Evolutionary conservation across 1,140 invertebrate species (phyloP), one percentile per base, ranked within the genome.

Genomic region (Euborellia annulipes): DNA sequence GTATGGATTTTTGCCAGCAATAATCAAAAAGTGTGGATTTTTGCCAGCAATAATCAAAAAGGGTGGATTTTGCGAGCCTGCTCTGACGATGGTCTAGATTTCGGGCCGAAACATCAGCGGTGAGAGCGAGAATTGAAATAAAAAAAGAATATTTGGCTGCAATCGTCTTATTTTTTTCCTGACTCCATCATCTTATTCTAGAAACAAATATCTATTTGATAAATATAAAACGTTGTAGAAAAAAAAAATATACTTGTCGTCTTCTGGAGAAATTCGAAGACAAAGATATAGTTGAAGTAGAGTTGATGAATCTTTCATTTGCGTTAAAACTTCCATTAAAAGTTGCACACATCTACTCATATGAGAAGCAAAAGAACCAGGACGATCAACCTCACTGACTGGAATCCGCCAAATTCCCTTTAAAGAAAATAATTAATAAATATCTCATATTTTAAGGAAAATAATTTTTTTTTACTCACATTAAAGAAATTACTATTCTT

Each of bases 341-440:
- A 93, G 68, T 4, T 75, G 68, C 3, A 92, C 74, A 52, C 83
- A 85, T 46, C 85, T 74, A 47, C 79, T 85, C 79, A 95, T 87
- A 57, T 95, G 89, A 27, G 83, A 78, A 6, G 85, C 78, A 64
- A 97, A 90, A 57, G 85, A 86, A 11, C 91, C 91, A 2, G 86
- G 79, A 36, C 91, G 70, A 56, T 95, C 91, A 23, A 95, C 83
- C 67, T 97, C 92, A 45, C 75, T 74, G 17, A 79, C 73, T 3
- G 87, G 88, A 57, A 92, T 89, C 49, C 86, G 72, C 91, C 91
- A 95, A 45, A 93, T 78, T 44, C 87, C 87, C 79, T 84, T 49
- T 14, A 61, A 57, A 42, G 30, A 14, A 47, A 21, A 41, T 42
- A 20, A n/a, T 18, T 19, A 42, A 23, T 3, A 21, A 42, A n/a